Conservation (phyloP, 2,797 vertebrate species). For the Falco concolor region DNA sequence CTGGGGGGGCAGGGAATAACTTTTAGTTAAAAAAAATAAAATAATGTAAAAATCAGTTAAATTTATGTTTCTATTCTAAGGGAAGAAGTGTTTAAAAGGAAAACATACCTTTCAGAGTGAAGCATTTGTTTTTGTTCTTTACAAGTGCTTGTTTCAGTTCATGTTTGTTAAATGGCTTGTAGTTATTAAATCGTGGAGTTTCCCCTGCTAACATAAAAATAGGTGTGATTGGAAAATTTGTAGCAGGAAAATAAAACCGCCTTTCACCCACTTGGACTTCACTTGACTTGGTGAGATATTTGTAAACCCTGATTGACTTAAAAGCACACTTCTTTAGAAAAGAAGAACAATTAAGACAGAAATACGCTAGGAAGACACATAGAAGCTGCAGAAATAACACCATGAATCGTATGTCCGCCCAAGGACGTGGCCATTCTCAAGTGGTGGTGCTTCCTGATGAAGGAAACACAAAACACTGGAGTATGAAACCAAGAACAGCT, state of each 20-base stretch:
- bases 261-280: constrained; percentile 35
- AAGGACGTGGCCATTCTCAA: background rate
- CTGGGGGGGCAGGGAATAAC: background rate
- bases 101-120: constrained; percentile 52
- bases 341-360: constrained; percentile 17
- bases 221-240: constrained; percentile 38
- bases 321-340: constrained; percentile 28
- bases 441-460: background rate
- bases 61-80: constrained; percentile 43
- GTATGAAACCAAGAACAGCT: background rate
- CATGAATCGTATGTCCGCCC: background rate
- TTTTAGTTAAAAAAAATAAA: constrained; percentile 6
- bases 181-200: constrained; percentile 51
- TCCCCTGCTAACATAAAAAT: constrained; percentile 41
- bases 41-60: constrained; percentile 18
- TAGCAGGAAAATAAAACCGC: constrained; percentile 31
- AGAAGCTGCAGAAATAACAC: constrained; percentile 20
- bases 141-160: constrained; percentile 38
- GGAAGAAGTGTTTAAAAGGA: constrained; percentile 54
- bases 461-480: background rate
- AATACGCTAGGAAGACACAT: constrained; percentile 19
- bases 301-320: constrained; percentile 46
- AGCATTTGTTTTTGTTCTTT: constrained; percentile 53
- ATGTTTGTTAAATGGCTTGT: constrained; percentile 36
- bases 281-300: constrained; percentile 9